A percentile compares a stretch with the other conserved stretches of the same genome.
Conservation (phyloP, 1,140 invertebrate genomes). For the Tetramorium simillimum region DNA sequence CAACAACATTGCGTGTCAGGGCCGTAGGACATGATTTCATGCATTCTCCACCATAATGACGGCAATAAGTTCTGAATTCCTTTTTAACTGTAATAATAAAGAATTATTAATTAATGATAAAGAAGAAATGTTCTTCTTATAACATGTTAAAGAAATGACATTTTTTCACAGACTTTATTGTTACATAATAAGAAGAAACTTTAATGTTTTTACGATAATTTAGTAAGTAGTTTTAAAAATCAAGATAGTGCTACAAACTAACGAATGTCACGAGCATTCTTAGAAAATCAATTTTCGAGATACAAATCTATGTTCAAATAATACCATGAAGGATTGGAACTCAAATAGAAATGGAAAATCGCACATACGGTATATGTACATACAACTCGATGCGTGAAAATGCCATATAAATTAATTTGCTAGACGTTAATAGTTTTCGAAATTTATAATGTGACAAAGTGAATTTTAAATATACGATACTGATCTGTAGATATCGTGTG, state of each 20-base stretch:
- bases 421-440: constrained; percentile 32
- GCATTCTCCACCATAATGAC: constrained; percentile 77
- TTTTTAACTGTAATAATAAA: constrained; percentile 74
- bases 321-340: neutral
- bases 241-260: neutral
- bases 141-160: neutral
- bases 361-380: neutral
- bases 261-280: neutral
- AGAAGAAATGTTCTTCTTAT: neutral
- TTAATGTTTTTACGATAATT: neutral
- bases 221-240: neutral
- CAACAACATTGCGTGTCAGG: constrained; percentile 41
- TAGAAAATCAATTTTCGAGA: neutral
- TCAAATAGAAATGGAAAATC: neutral
- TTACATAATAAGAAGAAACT: neutral
- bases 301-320: neutral
- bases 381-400: neutral
- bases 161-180: neutral
- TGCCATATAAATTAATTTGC: constrained; percentile 59
- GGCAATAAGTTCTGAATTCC: constrained; percentile 73
- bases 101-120: constrained; percentile 8
- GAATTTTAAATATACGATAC: constrained; percentile 38
- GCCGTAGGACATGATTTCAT: constrained; percentile 51
- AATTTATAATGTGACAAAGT: constrained; percentile 49
- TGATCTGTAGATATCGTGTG: neutral